Conservation (phyloP, 2,797 vertebrate genomes). For the Oceanodroma leucorhoa region DNA sequence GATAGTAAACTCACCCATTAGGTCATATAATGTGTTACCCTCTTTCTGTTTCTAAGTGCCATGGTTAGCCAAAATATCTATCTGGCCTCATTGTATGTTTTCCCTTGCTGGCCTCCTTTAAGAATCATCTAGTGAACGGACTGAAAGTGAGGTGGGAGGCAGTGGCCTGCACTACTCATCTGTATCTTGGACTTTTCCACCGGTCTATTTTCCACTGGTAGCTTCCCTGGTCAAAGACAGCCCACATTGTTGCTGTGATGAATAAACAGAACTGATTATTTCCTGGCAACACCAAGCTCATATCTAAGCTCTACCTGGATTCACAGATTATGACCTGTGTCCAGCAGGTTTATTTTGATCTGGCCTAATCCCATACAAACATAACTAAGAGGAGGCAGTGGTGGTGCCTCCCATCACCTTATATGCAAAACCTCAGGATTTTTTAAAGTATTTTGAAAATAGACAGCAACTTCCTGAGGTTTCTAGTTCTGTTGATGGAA, state of each 20-base stretch:
- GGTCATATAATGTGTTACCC: not conserved
- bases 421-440: not conserved
- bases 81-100: not conserved
- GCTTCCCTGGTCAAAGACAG: not conserved
- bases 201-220: not conserved
- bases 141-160: not conserved
- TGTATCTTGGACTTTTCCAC: not conserved
- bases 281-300: not conserved
- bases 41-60: not conserved
- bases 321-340: not conserved
- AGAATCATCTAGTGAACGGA: not conserved
- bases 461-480: not conserved
- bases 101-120: not conserved
- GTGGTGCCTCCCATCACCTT: not conserved
- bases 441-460: not conserved
- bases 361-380: not conserved
- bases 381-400: not conserved
- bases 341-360: not conserved
- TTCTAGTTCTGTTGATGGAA: not conserved
- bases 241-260: not conserved
- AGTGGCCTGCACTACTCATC: not conserved
- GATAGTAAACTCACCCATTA: not conserved
- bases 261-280: not conserved
- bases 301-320: not conserved
- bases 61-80: not conserved